Percentiles rank a stretch among this genome's conserved stretches.
phyloP scores from a whole-genome alignment of 2,888 invertebrate genomes.

The Emesis furor region DNA sequence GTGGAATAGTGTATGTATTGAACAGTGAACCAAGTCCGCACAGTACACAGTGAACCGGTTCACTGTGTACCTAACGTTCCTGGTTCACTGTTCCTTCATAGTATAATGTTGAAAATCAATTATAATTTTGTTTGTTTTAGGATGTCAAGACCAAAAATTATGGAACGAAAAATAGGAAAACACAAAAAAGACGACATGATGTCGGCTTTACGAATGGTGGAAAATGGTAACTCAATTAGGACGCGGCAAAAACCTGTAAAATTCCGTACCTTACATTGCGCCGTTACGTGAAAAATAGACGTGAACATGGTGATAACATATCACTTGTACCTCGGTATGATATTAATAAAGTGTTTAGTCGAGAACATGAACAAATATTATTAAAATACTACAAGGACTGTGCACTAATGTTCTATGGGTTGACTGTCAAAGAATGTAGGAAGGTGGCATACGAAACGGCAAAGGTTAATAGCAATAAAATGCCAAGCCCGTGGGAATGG shows the following conservation, averaged over 20 bases:
- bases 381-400: conserved; percentile 20
- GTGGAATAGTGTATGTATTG: neutral
- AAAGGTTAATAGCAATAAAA: conserved; percentile 15
- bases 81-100: neutral
- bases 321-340: conserved; percentile 20
- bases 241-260: neutral
- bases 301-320: conserved; percentile 17
- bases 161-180: neutral
- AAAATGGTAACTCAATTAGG: neutral
- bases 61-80: neutral
- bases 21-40: neutral
- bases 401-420: conserved; percentile 18
- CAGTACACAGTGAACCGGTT: neutral
- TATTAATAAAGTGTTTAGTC: conserved; percentile 9
- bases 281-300: neutral
- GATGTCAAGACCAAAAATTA: neutral
- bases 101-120: neutral
- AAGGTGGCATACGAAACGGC: conserved; percentile 19
- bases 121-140: neutral
- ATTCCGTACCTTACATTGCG: conserved; percentile 10
- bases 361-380: conserved; percentile 25
- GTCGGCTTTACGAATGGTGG: neutral
- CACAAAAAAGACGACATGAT: neutral
- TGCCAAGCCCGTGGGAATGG: conserved; percentile 14
- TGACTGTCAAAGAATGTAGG: conserved; percentile 21